Conservation (phyloP, 1,140 invertebrate genomes). For the Asobara japonica region DNA sequence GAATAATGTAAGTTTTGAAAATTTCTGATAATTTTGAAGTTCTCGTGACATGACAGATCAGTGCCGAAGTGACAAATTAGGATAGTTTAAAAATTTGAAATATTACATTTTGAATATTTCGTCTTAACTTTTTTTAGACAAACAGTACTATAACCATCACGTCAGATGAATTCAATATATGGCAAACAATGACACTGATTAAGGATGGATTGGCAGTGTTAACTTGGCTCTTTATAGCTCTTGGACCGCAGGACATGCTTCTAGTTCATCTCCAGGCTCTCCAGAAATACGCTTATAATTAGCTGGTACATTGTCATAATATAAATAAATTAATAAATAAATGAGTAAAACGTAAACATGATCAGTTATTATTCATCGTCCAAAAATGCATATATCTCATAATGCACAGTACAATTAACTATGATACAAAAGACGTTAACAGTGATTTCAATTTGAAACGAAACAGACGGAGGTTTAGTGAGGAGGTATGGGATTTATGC, state of each 20-base stretch:
- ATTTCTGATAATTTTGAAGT: too few species aligned
- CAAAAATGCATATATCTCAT: slow-evolving; percentile 60
- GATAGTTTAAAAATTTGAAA: too few species aligned
- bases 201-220: slow-evolving; percentile 57
- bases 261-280: slow-evolving; percentile 52
- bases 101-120: too few species aligned
- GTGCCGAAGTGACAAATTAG: too few species aligned
- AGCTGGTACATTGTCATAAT: neutral
- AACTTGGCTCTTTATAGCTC: slow-evolving; percentile 57
- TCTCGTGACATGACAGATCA: too few species aligned
- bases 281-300: slow-evolving; percentile 46
- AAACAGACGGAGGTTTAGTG: slow-evolving; percentile 12
- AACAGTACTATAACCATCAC: slow-evolving; percentile 23
- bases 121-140: slow-evolving; percentile 22
- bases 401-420: slow-evolving; percentile 60
- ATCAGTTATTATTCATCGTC: slow-evolving; percentile 64
- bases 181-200: slow-evolving; percentile 53
- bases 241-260: slow-evolving; percentile 55
- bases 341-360: slow-evolving; percentile 56
- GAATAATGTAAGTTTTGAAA: slow-evolving; percentile 41
- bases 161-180: slow-evolving; percentile 46
- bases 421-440: slow-evolving; percentile 62
- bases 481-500: neutral
- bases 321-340: slow-evolving; percentile 26
- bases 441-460: slow-evolving; percentile 41